Evolutionary conservation across 1,140 invertebrate genomes (phyloP).

Genomic region (Ctenoplectra terminalis): DNA sequence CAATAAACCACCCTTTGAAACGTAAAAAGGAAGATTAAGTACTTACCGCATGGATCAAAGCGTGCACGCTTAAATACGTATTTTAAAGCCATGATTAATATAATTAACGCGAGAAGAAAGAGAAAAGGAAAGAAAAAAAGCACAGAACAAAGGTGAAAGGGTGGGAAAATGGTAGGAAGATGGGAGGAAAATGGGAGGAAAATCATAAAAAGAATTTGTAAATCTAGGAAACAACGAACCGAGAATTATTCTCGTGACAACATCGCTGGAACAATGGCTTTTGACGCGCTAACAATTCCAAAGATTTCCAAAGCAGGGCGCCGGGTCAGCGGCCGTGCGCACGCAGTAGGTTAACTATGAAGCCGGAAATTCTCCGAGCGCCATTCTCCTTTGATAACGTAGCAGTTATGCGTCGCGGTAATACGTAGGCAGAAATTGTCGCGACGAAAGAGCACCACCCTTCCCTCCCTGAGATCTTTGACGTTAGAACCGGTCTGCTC

Average conservation of each 20-base stretch:
- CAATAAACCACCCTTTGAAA: neutral
- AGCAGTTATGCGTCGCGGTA: slow-evolving; percentile 66
- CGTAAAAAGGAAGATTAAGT: neutral
- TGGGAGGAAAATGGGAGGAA: neutral
- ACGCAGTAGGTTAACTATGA: slow-evolving; percentile 71
- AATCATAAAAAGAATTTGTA: neutral
- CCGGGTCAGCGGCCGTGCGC: slow-evolving; percentile 48
- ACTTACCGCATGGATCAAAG: neutral
- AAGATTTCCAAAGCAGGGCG: slow-evolving; percentile 57
- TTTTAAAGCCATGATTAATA: neutral
- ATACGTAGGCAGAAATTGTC: slow-evolving; percentile 47
- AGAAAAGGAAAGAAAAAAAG: neutral
- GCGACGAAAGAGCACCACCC: neutral
- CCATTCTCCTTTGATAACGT: slow-evolving; percentile 67
- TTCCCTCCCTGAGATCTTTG: neutral
- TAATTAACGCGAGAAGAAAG: neutral
- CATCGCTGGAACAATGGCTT: slow-evolving; percentile 53
- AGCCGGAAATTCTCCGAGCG: slow-evolving; percentile 67
- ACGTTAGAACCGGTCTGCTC: neutral
- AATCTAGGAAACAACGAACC: slow-evolving; percentile 25
- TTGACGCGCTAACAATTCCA: slow-evolving; percentile 70
- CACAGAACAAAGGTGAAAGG: too few relatives aligned
- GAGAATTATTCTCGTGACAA: slow-evolving; percentile 37
- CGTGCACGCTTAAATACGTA: neutral
- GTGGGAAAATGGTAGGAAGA: neutral